These are phyloP conservation scores for Spisula subtruncata DNA, from an alignment of 2,888 invertebrate genomes.

Conservation along the genomic window DNA sequence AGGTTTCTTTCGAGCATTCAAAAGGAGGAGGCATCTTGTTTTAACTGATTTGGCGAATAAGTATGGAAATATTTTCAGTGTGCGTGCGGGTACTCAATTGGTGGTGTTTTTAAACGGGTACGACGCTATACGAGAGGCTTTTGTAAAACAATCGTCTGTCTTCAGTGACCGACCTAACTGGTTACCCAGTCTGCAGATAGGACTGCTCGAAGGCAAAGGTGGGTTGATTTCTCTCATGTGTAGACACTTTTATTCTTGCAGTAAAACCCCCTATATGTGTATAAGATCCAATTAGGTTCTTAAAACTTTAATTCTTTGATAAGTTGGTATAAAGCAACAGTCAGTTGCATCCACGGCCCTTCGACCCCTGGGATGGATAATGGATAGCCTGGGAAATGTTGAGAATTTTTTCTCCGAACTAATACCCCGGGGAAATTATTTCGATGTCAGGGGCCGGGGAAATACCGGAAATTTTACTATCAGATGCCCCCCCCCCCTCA, in stretches of 20 bases:
- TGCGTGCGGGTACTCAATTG: slow-evolving; percentile 58
- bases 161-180: slow-evolving; percentile 67
- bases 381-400: too few relatives aligned
- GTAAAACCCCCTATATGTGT: too few relatives aligned
- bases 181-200: slow-evolving; percentile 51
- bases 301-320: too few relatives aligned
- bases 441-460: too few relatives aligned
- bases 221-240: not conserved
- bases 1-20: slow-evolving; percentile 51
- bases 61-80: slow-evolving; percentile 69
- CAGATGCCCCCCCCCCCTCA: too few relatives aligned
- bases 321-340: too few relatives aligned
- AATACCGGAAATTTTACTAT: too few relatives aligned
- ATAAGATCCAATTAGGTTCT: too few relatives aligned
- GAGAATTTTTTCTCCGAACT: too few relatives aligned
- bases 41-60: slow-evolving; percentile 44
- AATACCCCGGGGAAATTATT: too few relatives aligned
- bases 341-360: too few relatives aligned
- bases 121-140: slow-evolving; percentile 63
- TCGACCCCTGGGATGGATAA: too few relatives aligned
- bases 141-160: slow-evolving; percentile 54
- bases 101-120: slow-evolving; percentile 65
- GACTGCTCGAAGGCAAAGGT: slow-evolving; percentile 57
- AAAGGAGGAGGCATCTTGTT: slow-evolving; percentile 38
- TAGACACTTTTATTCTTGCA: not conserved